Conservation (phyloP, 2,113 vertebrate species). For the Pygoscelis adeliae region DNA sequence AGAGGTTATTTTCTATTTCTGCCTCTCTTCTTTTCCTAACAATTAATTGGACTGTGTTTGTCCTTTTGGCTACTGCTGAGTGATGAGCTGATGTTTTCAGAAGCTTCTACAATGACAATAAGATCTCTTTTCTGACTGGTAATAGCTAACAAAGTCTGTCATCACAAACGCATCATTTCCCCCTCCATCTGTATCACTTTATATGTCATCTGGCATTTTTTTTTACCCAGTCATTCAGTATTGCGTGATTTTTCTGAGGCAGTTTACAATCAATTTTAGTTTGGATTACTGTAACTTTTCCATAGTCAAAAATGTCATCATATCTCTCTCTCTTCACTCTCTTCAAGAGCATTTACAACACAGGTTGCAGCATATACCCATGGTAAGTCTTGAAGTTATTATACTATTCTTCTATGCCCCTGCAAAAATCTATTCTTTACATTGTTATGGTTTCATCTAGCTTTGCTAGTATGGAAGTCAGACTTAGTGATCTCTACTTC, state of each 20-base stretch:
- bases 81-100: background rate
- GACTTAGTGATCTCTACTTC: background rate
- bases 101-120: background rate
- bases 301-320: background rate
- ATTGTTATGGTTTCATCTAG: background rate
- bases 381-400: background rate
- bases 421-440: background rate
- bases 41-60: background rate
- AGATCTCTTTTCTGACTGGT: background rate
- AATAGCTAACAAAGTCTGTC: background rate
- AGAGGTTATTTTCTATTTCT: background rate
- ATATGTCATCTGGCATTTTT: background rate
- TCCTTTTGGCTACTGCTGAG: background rate
- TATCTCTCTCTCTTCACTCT: background rate
- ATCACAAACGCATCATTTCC: background rate
- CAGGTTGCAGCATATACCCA: background rate
- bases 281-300: background rate
- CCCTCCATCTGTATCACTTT: background rate
- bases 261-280: background rate
- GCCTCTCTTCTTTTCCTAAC: background rate
- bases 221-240: background rate
- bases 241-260: background rate
- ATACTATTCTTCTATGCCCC: background rate
- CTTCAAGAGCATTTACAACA: background rate
- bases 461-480: background rate